Conservation (phyloP, 2,113 vertebrate genomes). For the Kobus ellipsiprymnus region DNA sequence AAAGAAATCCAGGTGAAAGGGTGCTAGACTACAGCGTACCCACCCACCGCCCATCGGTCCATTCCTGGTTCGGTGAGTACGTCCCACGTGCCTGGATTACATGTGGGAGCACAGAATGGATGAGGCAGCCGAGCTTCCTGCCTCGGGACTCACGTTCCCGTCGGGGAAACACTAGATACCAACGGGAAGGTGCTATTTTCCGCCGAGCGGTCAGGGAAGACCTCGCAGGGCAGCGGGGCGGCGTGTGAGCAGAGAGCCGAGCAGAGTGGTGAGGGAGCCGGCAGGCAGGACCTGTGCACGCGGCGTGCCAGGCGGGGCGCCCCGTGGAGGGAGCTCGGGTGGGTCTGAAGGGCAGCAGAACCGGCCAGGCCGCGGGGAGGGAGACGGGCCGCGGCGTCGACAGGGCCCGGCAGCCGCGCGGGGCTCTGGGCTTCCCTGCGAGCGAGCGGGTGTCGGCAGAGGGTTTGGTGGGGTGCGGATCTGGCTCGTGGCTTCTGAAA, state of each 20-base stretch:
- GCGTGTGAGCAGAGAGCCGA: background rate
- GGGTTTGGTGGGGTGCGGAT: background rate
- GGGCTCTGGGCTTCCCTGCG: background rate
- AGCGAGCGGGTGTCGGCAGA: background rate
- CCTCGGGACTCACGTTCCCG: background rate
- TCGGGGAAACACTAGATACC: background rate
- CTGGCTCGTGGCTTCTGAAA: background rate
- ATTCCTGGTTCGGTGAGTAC: fast-evolving
- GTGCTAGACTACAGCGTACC: background rate
- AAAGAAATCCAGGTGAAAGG: background rate
- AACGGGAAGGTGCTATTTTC: background rate
- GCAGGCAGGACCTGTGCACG: background rate
- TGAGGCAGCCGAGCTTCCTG: background rate
- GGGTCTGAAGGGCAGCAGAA: background rate
- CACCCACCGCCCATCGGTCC: too few species aligned
- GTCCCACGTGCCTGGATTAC: background rate
- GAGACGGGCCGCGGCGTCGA: background rate
- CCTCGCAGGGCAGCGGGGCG: background rate
- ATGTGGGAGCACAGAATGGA: background rate
- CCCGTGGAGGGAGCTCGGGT: background rate
- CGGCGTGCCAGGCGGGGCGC: background rate
- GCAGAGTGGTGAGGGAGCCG: background rate
- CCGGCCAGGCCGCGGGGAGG: background rate
- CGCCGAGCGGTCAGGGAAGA: background rate
- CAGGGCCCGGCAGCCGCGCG: background rate